phyloP scores from a whole-genome alignment of 2,797 vertebrate species.

The Hapalemur alaotrensis region DNA sequence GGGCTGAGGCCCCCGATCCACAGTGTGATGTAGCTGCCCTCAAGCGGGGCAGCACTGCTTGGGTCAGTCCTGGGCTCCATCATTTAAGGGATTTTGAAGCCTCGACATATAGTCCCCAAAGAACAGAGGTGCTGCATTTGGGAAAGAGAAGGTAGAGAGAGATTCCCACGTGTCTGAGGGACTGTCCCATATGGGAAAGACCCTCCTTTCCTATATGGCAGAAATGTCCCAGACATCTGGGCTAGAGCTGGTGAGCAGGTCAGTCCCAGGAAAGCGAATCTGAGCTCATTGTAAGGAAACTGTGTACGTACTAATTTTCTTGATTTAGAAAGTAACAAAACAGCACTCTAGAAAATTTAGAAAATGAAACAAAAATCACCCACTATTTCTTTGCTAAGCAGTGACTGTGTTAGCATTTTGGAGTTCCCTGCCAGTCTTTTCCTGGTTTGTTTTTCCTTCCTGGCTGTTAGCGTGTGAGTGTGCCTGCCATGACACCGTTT shows the following conservation, averaged over 20 bases:
- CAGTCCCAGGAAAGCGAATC: not conserved
- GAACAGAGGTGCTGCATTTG: not conserved
- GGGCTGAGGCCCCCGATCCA: not conserved
- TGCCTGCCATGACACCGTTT: not conserved
- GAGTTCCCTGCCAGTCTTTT: not conserved
- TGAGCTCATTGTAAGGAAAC: not conserved
- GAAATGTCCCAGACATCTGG: not conserved
- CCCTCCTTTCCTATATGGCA: not conserved
- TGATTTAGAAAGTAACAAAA: slow-evolving; percentile 8
- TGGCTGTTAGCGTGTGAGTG: not conserved
- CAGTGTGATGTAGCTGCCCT: not conserved
- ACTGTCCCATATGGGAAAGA: not conserved
- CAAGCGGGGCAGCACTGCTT: no score
- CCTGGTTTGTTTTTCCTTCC: not conserved
- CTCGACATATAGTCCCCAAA: not conserved
- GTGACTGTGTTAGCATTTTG: not conserved
- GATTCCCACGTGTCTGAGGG: not conserved
- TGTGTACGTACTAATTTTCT: not conserved
- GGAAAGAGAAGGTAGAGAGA: not conserved
- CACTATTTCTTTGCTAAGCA: not conserved
- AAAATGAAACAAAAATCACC: not conserved
- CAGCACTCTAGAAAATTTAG: not conserved
- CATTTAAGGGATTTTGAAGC: not conserved
- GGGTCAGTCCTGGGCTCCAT: not conserved
- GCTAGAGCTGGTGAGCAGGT: not conserved